A percentile compares a stretch with the other conserved stretches of the same genome.
Conservation (phyloP, 2,888 invertebrate genomes). For the Ischnura elegans region DNA sequence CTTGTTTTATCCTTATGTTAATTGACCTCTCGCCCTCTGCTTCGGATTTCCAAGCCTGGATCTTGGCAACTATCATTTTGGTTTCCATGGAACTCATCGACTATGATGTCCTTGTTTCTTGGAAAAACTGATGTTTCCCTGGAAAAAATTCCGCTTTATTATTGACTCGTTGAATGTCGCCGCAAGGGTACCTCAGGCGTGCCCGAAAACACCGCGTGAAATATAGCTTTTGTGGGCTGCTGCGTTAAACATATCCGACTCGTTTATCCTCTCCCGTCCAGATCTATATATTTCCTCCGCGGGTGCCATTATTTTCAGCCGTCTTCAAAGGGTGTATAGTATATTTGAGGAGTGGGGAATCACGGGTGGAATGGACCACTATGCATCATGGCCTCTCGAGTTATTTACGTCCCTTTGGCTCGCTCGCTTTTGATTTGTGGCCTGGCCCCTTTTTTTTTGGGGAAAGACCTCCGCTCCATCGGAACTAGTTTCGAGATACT, state of each 20-base stretch:
- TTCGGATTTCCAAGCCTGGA: no score
- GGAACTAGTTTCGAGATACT: conserved; percentile 40
- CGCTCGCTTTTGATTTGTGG: conserved; percentile 60
- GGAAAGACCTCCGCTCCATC: not conserved
- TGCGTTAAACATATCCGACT: not conserved
- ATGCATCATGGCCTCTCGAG: conserved; percentile 7
- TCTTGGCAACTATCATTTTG: no score
- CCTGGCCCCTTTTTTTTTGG: not conserved
- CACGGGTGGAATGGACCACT: not conserved
- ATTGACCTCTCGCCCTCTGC: no score
- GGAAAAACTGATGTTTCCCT: not conserved
- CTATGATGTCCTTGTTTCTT: not conserved
- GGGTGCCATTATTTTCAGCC: not conserved
- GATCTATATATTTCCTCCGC: not conserved
- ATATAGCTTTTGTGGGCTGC: not conserved
- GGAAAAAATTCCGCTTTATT: not conserved
- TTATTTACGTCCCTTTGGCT: conserved; percentile 52
- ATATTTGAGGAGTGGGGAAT: not conserved
- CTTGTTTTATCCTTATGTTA: no score
- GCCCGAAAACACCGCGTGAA: not conserved
- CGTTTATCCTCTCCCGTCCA: not conserved
- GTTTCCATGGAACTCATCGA: no score
- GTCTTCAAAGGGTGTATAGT: not conserved
- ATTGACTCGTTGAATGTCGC: not conserved
- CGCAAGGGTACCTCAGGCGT: not conserved